Percentiles rank a stretch among this genome's conserved stretches.
These are phyloP conservation scores for Apodemia duryi DNA, from an alignment of 2,888 invertebrate species.

Conservation along the genomic window DNA sequence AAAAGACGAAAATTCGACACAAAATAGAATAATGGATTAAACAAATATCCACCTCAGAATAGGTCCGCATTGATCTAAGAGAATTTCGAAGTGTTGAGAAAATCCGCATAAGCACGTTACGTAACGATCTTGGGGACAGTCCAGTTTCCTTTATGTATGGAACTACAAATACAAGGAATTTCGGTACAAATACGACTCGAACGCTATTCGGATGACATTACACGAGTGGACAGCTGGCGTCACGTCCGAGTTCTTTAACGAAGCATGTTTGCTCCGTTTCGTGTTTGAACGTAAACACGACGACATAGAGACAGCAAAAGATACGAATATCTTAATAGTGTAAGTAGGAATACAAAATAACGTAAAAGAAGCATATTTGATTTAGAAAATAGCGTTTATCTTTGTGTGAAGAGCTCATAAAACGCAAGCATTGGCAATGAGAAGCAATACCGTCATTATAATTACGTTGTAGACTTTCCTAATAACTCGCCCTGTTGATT, in stretches of 20 bases:
- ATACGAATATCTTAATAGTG: background rate
- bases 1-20: too few species aligned
- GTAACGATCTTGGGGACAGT: slow-evolving; percentile 1
- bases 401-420: too few species aligned
- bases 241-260: slow-evolving; percentile 24
- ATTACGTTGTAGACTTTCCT: too few species aligned
- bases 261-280: slow-evolving; percentile 24
- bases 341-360: too few species aligned
- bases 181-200: slow-evolving; percentile 19
- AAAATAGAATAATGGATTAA: too few species aligned
- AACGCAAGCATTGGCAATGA: too few species aligned
- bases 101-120: slow-evolving; percentile 8
- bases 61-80: slow-evolving; percentile 1
- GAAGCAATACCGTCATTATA: too few species aligned
- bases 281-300: background rate
- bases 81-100: slow-evolving; percentile 7
- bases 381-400: too few species aligned
- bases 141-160: slow-evolving; percentile 14
- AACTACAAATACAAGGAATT: slow-evolving; percentile 17
- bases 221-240: slow-evolving; percentile 22
- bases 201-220: slow-evolving; percentile 23
- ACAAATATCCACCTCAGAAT: background rate
- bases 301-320: background rate
- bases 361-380: too few species aligned
- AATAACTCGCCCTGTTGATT: too few species aligned